Conservation (phyloP, 2,888 invertebrate genomes). For the Mesorhabditis spiculigera region DNA sequence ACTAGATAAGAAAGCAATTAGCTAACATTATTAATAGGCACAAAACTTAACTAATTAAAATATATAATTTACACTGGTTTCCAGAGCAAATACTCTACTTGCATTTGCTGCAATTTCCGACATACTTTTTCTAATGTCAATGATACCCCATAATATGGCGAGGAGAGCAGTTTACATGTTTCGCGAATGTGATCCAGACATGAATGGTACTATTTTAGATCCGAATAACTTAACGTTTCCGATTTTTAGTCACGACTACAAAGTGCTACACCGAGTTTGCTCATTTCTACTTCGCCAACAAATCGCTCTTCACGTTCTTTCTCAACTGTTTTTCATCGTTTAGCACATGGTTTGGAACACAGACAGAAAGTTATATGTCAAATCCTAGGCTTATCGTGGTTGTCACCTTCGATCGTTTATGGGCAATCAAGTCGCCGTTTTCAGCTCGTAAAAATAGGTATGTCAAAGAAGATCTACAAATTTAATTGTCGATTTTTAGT, state of each 20-base stretch:
- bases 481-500: not conserved
- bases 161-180: not conserved
- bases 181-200: conserved; percentile 11
- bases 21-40: not conserved
- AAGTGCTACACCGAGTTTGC: conserved; percentile 25
- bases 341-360: conserved; percentile 30
- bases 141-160: conserved; percentile 38
- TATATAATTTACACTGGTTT: conserved; percentile 8
- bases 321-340: conserved; percentile 37
- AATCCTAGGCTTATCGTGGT: conserved; percentile 36
- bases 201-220: not conserved
- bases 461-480: not conserved
- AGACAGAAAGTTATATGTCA: too few species aligned
- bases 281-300: conserved; percentile 25
- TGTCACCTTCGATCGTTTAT: conserved; percentile 41
- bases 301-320: conserved; percentile 33
- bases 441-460: conserved; percentile 27
- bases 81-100: conserved; percentile 37
- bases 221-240: too few species aligned
- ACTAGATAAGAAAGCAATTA: too few species aligned
- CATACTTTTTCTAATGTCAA: conserved; percentile 32
- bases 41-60: not conserved
- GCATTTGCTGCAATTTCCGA: conserved; percentile 37
- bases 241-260: too few species aligned
- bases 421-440: conserved; percentile 44